phyloP scores from a whole-genome alignment of 2,113 vertebrate genomes.

The Rhea pennata region DNA sequence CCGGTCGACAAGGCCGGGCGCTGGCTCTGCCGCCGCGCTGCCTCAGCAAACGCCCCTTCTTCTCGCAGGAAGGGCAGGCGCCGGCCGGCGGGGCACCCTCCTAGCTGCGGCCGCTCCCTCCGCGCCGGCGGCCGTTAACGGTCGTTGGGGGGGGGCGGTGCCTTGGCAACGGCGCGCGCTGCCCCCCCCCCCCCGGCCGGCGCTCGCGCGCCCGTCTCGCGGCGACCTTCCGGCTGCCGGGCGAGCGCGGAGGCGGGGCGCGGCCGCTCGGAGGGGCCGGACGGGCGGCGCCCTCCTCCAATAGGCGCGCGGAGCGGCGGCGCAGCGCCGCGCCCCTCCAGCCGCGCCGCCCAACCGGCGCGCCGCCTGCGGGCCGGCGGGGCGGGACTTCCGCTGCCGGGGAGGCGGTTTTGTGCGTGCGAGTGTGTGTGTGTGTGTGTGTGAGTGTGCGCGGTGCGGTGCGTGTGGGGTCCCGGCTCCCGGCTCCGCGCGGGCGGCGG shows the following conservation, averaged over 20 bases:
- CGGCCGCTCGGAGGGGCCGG: neutral
- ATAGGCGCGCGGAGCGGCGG: constrained; percentile 17
- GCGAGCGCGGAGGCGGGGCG: constrained; percentile 4
- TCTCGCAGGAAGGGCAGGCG: neutral
- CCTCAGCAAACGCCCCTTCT: no score
- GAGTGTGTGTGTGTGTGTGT: neutral
- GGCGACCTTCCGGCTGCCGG: constrained; percentile 40
- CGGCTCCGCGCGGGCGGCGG: neutral
- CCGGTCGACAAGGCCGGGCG: no score
- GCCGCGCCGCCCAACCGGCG: neutral
- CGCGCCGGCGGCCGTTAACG: no score
- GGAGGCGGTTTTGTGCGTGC: constrained; percentile 46
- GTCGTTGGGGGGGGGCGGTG: no score
- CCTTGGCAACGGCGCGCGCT: neutral
- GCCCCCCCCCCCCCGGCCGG: neutral
- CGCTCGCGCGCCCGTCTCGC: neutral
- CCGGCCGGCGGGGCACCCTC: no score
- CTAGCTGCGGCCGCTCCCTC: no score
- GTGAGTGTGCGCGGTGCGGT: neutral
- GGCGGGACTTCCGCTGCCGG: constrained; percentile 77
- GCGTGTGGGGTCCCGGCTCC: neutral
- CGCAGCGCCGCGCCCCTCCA: neutral
- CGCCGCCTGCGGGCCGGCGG: fast-evolving
- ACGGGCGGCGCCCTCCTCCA: neutral
- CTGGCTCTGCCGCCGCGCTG: no score